These are phyloP conservation scores for Nestor notabilis DNA, from an alignment of 2,113 vertebrate species.

Conservation along the genomic window DNA sequence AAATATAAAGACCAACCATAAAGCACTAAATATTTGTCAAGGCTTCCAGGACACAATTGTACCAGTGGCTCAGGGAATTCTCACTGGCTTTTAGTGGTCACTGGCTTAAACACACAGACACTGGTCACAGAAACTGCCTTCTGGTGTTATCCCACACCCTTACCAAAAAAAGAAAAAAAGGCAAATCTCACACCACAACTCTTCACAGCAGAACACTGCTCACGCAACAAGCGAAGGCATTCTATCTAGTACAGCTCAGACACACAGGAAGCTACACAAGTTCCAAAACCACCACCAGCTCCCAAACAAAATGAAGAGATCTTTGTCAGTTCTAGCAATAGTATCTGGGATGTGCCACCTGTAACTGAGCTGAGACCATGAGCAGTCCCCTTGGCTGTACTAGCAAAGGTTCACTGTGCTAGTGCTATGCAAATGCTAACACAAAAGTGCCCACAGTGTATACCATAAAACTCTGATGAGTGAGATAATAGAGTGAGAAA, in stretches of 20 bases:
- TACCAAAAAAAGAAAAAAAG: neutral
- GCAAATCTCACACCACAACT: neutral
- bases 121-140: neutral
- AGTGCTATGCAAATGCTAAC: rapidly evolving
- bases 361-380: rapidly evolving
- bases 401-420: neutral
- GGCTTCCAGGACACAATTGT: neutral
- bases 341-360: neutral
- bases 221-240: neutral
- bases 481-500: neutral
- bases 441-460: rapidly evolving
- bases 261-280: neutral
- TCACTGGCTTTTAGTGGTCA: neutral
- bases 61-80: neutral
- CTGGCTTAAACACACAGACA: neutral
- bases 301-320: neutral
- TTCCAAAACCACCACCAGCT: neutral
- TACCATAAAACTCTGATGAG: neutral
- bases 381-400: neutral
- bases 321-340: neutral
- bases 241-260: neutral
- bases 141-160: neutral
- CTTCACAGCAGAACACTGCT: neutral
- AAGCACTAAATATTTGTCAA: neutral
- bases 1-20: neutral